These are phyloP conservation scores for Phataginus tetradactyla DNA, from an alignment of 2,797 vertebrate species.

Conservation along the genomic window DNA sequence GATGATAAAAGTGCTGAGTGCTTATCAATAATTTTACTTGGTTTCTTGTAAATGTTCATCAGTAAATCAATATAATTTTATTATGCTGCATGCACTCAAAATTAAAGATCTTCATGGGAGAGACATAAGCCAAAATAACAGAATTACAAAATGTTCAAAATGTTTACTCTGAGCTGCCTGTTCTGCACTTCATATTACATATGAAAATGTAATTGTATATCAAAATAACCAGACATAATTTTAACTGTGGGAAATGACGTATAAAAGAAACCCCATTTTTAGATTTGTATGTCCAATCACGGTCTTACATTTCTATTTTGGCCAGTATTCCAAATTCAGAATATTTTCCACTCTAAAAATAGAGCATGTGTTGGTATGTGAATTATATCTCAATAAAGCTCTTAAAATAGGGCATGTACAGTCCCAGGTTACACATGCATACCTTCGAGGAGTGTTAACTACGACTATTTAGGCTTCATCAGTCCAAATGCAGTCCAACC, in stretches of 20 bases:
- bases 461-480: background rate
- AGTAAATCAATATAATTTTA: background rate
- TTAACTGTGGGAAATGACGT: background rate
- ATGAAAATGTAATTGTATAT: background rate
- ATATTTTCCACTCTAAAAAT: background rate
- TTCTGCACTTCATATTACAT: background rate
- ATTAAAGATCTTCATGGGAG: background rate
- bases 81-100: background rate
- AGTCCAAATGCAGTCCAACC: background rate
- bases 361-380: background rate
- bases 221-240: background rate
- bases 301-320: background rate
- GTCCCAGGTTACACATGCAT: rapidly evolving
- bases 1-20: background rate
- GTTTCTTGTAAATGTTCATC: background rate
- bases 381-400: background rate
- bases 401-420: background rate
- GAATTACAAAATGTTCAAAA: background rate
- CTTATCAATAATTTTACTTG: background rate
- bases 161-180: background rate
- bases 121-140: background rate
- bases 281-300: background rate
- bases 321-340: background rate
- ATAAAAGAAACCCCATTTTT: background rate
- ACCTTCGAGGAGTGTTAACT: too few relatives aligned